Base-by-base conservation (phyloP, 2,888 invertebrate genomes). In the Teleogryllus oceanicus region DNA sequence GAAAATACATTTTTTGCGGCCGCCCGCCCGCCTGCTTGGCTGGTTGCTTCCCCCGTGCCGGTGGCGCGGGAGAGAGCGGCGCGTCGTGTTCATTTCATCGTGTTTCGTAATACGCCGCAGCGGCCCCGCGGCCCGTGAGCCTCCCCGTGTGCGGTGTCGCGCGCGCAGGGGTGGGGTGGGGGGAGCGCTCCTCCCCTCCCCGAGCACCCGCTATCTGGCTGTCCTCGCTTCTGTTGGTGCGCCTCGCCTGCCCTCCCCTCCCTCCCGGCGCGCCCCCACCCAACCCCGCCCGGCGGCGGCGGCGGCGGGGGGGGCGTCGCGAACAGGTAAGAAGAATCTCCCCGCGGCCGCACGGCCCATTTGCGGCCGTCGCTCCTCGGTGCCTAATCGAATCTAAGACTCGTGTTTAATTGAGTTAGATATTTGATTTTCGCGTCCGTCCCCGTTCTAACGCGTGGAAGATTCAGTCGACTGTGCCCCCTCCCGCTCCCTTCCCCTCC, bases 321-420 rank as follows among this genome's bases (percentile, higher is more conserved):
- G 37, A 37, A 37, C 62, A 62, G 62, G 62, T 62, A 62, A 62
- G 62, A 62, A 37, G 4, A 24, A 4, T 37, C 62, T n/a, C 62
- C 8, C 62, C 62, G n/a, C 16, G 8, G 62, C 62, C 62, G 13
- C 62, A n/a, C 62, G 13, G 62, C 62, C 13, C 62, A 13, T n/a
- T 13, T n/a, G 62, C 62, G 16, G 62, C 62, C 62, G 13, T 62
- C 62, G 62, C 50, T 76, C 50, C 76, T 51, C 51, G 24, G 50
- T 24, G 78, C n/a, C 76, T 79, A 79, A 79, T 79, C 76, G 79
- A 79, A 79, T 79, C 37, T 62, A 21, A 24, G 76, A 79, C 20
- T 50, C 79, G 24, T 50, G 79, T 79, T 79, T 79, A 79, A 79
- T 79, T 76, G 79, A 51, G 50, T 79, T 79, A 76, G 75, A 62